phyloP scores from a whole-genome alignment of 2,888 invertebrate genomes.

The Protonemura montana region DNA sequence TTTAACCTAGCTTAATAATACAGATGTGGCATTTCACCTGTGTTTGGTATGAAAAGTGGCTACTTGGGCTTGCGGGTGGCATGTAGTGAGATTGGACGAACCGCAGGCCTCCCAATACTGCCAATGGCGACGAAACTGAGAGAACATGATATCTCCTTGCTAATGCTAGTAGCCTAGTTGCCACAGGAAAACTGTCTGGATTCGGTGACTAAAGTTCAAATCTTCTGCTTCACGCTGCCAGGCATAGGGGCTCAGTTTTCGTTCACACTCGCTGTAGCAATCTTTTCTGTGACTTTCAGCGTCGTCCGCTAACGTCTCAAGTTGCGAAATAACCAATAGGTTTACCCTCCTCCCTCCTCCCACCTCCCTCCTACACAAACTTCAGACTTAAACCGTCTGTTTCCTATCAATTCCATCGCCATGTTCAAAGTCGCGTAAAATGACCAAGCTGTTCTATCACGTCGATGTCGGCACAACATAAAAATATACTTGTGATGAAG shows the following conservation, averaged over 20 bases:
- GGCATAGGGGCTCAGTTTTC: no score
- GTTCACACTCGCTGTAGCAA: neutral
- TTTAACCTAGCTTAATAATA: neutral
- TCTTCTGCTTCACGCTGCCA: neutral
- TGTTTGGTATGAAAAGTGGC: neutral
- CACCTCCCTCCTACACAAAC: neutral
- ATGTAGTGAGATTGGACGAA: slow-evolving; percentile 7
- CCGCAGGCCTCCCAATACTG: neutral
- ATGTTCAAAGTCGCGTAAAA: slow-evolving; percentile 3
- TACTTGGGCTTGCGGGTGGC: neutral
- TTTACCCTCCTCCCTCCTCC: neutral
- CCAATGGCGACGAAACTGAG: neutral
- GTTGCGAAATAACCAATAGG: no score
- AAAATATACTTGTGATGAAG: neutral
- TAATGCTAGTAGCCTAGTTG: neutral
- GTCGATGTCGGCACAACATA: neutral
- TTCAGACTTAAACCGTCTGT: neutral
- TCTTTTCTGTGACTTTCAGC: neutral
- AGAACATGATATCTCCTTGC: no score
- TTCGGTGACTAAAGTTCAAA: no score
- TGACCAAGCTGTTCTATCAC: slow-evolving; percentile 15
- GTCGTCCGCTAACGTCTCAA: neutral
- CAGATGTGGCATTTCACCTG: neutral
- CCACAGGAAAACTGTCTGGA: no score
- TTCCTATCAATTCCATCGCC: neutral